Evolutionary conservation across 2,113 vertebrate species (phyloP), one percentile per base, ranked within the genome.

Genomic region (Pelodiscus sinensis): DNA sequence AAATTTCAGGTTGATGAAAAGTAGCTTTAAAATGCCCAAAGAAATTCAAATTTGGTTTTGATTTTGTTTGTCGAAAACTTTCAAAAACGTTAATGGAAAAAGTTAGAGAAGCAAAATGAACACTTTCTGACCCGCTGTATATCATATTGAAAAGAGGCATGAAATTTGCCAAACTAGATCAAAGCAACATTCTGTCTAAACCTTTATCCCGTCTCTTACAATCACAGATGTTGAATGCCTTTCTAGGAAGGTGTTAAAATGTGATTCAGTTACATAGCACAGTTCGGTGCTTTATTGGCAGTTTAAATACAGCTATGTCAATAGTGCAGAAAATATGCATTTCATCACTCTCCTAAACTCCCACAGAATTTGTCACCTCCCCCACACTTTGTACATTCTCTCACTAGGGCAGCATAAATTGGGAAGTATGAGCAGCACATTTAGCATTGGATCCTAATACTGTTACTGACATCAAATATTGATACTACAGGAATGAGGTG

Each of bases 341-440:
- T 78, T 93, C 73, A 89, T 56, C 27, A 16, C 92, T 90, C 92
- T 60, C 56, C 52, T 80, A 93, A 35, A 38, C 44, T 65, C 88
- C 78, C 95, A 54, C 9, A 89, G 73, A 85, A 82, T 65, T 82
- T 89, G 78, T 58, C 90, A 68, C 29, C 85, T 95, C 73, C n/a
- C 10, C n/a, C 10, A 78, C 79, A 65, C 81, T 79, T 91, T 83
- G 84, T 85, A 79, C 52, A 91, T 75, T 51, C 86, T 93, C 1
- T 90, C 68, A 27, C 62, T 91, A 24, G 11, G 44, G 8, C 73
- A 50, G 73, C 24, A 50, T 77, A 50, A 77, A 50, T 50, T 50
- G 24, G 22, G 35, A 22, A 77, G 73, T 50, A 77, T 14, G 22
- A 50, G 9, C 6, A 25, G 10, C 73, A 50, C 38, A 7, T 77